These are phyloP conservation scores for Numenius arquata DNA, from an alignment of 2,113 vertebrate species.

Conservation along the genomic window DNA sequence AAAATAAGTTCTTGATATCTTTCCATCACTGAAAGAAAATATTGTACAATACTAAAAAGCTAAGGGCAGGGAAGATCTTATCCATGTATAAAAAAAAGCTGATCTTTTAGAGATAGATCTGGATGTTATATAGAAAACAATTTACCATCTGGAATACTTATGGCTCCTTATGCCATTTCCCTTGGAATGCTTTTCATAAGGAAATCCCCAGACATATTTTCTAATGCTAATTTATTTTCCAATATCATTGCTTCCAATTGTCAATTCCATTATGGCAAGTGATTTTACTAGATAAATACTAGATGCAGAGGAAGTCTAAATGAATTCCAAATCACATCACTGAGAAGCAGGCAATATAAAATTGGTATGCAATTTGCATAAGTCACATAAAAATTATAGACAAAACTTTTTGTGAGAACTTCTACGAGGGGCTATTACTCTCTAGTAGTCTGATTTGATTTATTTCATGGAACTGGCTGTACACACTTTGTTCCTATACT, in stretches of 20 bases:
- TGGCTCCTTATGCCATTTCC: conserved; percentile 11
- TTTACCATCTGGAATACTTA: conserved; percentile 4
- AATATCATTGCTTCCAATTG: conserved; percentile 46
- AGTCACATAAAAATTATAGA: not conserved
- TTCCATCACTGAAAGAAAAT: not conserved
- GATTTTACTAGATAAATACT: conserved; percentile 56
- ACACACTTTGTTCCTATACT: not conserved
- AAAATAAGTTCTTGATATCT: not conserved
- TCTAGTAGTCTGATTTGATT: not conserved
- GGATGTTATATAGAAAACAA: conserved; percentile 1
- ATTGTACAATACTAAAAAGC: not conserved
- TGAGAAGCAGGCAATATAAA: not conserved
- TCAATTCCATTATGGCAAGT: conserved; percentile 44
- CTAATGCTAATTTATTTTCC: conserved; percentile 28
- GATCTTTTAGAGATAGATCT: not conserved
- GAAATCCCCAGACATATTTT: conserved; percentile 41
- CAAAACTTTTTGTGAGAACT: not conserved
- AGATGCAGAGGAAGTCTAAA: conserved; percentile 29
- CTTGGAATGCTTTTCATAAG: conserved; percentile 21
- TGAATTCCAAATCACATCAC: conserved; percentile 38
- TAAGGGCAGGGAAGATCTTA: not conserved
- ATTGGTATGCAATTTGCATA: not conserved
- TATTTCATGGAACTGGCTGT: not conserved
- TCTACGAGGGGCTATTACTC: not conserved
- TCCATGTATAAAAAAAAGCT: not conserved